Evolutionary conservation across 2,797 vertebrate species (phyloP).

Genomic region (Arremon brunneinucha): DNA sequence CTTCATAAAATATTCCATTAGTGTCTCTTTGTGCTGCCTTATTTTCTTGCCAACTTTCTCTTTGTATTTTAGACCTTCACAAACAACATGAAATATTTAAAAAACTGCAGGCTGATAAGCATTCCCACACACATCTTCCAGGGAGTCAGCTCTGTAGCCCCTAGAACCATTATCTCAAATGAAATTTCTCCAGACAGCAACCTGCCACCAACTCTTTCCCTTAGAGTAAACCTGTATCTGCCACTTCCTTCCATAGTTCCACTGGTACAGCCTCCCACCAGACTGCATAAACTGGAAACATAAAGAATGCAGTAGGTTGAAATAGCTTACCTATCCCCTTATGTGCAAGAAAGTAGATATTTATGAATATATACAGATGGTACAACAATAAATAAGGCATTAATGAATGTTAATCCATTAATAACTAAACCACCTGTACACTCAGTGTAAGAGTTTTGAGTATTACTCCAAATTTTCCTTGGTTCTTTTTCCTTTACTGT

Average conservation of each 20-base stretch:
- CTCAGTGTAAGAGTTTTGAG: neutral
- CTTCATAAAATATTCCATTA: constrained; percentile 15
- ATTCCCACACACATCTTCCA: neutral
- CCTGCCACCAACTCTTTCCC: neutral
- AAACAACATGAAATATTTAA: constrained; percentile 23
- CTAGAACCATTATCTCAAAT: neutral
- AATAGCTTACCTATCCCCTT: neutral
- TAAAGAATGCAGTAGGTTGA: neutral
- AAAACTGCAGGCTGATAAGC: neutral
- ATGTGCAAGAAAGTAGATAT: neutral
- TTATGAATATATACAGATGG: neutral
- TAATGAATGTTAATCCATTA: neutral
- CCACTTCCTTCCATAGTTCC: neutral
- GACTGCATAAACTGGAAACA: neutral
- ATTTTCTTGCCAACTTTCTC: neutral
- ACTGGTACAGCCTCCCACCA: neutral
- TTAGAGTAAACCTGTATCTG: neutral
- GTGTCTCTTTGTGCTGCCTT: neutral
- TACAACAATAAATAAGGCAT: neutral
- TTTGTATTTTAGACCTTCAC: neutral
- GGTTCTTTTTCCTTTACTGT: neutral
- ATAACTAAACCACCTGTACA: neutral
- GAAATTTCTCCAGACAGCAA: neutral
- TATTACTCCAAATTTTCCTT: neutral
- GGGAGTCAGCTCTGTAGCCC: neutral